phyloP scores from a whole-genome alignment of 2,888 invertebrate genomes.

The Cryptops parisi region DNA sequence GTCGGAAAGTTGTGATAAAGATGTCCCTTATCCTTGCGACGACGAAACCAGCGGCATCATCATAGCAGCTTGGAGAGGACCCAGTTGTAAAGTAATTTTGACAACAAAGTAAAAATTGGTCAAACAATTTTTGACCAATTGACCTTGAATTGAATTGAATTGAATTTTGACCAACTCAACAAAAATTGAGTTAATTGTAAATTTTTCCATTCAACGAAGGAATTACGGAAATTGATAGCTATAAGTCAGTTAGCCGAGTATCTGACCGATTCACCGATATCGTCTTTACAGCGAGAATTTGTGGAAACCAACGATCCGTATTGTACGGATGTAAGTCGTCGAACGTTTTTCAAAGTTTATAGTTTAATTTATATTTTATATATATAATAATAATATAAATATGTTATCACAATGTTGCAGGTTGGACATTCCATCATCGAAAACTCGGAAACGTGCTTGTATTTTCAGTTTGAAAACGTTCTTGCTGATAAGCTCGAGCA shows the following conservation, averaged over 20 bases:
- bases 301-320: conserved; percentile 67
- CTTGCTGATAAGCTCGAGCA: conserved; percentile 47
- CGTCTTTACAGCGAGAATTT: conserved; percentile 66
- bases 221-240: conserved; percentile 36
- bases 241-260: conserved; percentile 59
- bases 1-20: conserved; percentile 41
- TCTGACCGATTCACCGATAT: conserved; percentile 70
- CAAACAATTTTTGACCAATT: background rate
- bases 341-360: background rate
- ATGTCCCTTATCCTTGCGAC: conserved; percentile 60
- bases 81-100: conserved; percentile 28
- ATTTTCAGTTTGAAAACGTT: conserved; percentile 58
- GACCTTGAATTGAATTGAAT: background rate
- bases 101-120: background rate
- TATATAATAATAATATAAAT: too few relatives aligned
- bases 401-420: too few relatives aligned
- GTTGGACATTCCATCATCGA: conserved; percentile 53
- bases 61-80: conserved; percentile 64
- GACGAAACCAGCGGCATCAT: conserved; percentile 68
- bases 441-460: conserved; percentile 54
- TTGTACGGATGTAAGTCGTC: conserved; percentile 50
- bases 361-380: background rate
- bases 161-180: too few relatives aligned
- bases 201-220: conserved; percentile 22
- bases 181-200: too few relatives aligned